Conservation (phyloP, 1,140 invertebrate species). For the Psix sp. region DNA sequence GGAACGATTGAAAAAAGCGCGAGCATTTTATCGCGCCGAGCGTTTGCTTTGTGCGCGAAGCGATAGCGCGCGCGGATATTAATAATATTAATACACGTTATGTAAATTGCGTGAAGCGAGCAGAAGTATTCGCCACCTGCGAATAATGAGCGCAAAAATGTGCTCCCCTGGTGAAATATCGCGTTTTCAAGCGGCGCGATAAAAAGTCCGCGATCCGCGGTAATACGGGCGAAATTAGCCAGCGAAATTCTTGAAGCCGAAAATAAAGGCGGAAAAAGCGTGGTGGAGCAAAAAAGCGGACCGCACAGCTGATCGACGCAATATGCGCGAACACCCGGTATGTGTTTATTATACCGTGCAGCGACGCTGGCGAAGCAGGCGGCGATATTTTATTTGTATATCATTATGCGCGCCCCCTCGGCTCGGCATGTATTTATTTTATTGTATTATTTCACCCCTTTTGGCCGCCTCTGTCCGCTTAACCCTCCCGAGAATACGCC, state of each 20-base stretch:
- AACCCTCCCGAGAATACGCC: slow-evolving; percentile 52
- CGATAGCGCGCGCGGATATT: slow-evolving; percentile 13
- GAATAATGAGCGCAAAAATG: slow-evolving; percentile 54
- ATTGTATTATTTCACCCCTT: slow-evolving; percentile 70
- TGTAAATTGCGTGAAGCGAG: slow-evolving; percentile 47
- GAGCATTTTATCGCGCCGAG: slow-evolving; percentile 24
- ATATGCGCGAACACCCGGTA: slow-evolving; percentile 46
- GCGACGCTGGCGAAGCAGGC: slow-evolving; percentile 28
- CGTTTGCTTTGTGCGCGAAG: slow-evolving; percentile 25
- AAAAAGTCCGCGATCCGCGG: slow-evolving; percentile 13
- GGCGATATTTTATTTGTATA: slow-evolving; percentile 67
- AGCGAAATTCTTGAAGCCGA: background rate
- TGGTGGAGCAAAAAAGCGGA: no score
- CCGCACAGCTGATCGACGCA: no score
- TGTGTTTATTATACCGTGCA: slow-evolving; percentile 45
- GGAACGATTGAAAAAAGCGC: slow-evolving; percentile 29
- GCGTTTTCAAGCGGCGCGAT: slow-evolving; percentile 38
- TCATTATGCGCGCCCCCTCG: slow-evolving; percentile 61
- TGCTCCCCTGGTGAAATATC: slow-evolving; percentile 38
- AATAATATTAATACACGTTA: slow-evolving; percentile 52
- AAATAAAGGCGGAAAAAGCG: no score
- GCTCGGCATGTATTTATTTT: slow-evolving; percentile 69
- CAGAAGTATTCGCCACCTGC: slow-evolving; percentile 45
- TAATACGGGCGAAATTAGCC: slow-evolving; percentile 32
- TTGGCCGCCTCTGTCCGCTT: slow-evolving; percentile 38